Percentiles rank a stretch among this genome's conserved stretches.
Conservation (phyloP, 2,888 invertebrate genomes). For the Harmothoe impar region DNA sequence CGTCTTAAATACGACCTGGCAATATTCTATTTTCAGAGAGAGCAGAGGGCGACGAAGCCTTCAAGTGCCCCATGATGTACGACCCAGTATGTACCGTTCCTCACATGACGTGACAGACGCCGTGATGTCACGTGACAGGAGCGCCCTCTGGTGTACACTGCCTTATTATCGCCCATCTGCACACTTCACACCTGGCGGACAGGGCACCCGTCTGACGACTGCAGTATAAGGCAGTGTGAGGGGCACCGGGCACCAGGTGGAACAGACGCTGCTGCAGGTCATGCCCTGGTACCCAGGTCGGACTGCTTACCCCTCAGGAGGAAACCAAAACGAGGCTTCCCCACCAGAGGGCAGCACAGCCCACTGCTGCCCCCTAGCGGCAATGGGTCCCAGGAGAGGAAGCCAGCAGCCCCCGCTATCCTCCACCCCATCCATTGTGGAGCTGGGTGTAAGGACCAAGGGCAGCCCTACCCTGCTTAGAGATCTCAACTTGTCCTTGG, state of each 20-base stretch:
- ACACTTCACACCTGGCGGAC: slow-evolving; percentile 49
- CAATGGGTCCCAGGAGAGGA: slow-evolving; percentile 32
- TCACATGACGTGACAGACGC: slow-evolving; percentile 25
- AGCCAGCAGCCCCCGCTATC: background rate
- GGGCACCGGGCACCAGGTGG: slow-evolving; percentile 24
- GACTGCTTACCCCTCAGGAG: slow-evolving; percentile 9
- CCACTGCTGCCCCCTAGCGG: slow-evolving; percentile 23
- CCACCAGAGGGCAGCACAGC: slow-evolving; percentile 9
- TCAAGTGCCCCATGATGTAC: slow-evolving; percentile 18
- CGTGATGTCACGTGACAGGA: slow-evolving; percentile 55
- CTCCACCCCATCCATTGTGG: slow-evolving; percentile 35
- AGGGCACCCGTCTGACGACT: background rate
- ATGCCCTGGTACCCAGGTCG: background rate
- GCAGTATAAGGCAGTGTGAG: background rate
- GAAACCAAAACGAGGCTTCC: slow-evolving; percentile 35
- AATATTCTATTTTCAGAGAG: background rate
- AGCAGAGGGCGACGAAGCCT: background rate
- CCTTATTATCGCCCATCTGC: slow-evolving; percentile 53
- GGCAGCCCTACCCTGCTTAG: background rate
- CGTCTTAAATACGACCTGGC: no score
- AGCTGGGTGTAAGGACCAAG: background rate
- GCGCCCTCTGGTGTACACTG: slow-evolving; percentile 26
- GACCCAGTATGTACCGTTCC: background rate
- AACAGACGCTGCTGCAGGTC: background rate
- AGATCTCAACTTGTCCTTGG: slow-evolving; percentile 37